Conservation (phyloP, 2,113 vertebrate genomes). For the Mormyrus lacerda region DNA sequence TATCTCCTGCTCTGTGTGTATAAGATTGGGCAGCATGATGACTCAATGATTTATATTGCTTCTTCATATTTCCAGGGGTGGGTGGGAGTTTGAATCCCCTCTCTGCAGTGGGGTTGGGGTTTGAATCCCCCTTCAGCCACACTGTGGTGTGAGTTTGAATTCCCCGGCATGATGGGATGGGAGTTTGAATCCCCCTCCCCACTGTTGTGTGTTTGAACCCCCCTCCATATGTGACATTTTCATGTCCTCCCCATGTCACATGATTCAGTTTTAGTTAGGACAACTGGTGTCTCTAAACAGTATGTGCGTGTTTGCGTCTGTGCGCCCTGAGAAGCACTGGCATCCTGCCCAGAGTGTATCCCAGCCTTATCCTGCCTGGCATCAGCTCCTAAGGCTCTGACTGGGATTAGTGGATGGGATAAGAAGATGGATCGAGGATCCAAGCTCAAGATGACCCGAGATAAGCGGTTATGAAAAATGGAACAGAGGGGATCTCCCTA, state of each 20-base stretch:
- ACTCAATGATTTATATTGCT: neutral
- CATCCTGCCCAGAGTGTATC: neutral
- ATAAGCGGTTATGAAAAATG: neutral
- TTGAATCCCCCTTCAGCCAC: neutral
- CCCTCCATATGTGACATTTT: neutral
- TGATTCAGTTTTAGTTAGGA: neutral
- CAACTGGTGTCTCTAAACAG: neutral
- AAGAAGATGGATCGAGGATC: neutral
- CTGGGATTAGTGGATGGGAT: neutral
- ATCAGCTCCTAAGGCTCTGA: neutral
- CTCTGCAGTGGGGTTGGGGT: neutral
- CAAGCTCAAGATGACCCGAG: neutral
- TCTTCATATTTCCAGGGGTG: neutral
- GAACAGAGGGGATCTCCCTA: neutral
- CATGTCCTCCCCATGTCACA: neutral
- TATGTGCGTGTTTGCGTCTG: neutral
- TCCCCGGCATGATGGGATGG: neutral
- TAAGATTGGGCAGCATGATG: neutral
- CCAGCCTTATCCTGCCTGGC: neutral
- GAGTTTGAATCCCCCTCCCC: neutral
- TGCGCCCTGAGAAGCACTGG: neutral
- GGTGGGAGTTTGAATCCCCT: neutral
- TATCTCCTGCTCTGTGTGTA: neutral
- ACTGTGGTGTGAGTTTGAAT: neutral
- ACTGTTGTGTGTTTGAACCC: neutral